These are phyloP conservation scores for Parapristionchus giblindavisi DNA, from an alignment of 2,888 invertebrate genomes.

Conservation along the genomic window DNA sequence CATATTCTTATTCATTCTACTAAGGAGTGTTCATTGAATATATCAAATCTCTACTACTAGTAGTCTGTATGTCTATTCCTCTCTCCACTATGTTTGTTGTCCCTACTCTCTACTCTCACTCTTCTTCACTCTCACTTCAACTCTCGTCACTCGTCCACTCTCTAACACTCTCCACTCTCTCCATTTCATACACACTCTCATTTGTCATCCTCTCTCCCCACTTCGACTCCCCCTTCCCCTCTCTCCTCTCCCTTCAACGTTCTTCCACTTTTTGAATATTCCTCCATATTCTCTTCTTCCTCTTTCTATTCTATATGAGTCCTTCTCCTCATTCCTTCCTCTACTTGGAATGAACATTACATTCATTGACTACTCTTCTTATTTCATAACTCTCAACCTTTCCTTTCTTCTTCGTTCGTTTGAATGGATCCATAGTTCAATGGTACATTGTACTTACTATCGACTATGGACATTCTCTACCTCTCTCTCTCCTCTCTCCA, in stretches of 20 bases:
- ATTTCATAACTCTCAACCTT: neutral
- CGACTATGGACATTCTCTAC: too few relatives aligned
- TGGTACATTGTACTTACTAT: constrained; percentile 21
- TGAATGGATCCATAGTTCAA: constrained; percentile 22
- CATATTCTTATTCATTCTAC: too few relatives aligned
- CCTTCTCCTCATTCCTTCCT: too few relatives aligned
- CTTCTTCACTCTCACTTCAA: neutral
- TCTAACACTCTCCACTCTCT: neutral
- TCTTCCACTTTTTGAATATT: neutral
- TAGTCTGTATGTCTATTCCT: too few relatives aligned
- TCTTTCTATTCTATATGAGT: too few relatives aligned
- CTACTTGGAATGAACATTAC: neutral
- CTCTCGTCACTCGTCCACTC: neutral
- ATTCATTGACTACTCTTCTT: neutral
- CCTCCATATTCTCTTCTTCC: too few relatives aligned
- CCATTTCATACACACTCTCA: neutral
- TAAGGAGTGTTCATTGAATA: too few relatives aligned
- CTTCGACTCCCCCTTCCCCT: neutral
- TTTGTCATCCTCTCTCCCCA: constrained; percentile 23
- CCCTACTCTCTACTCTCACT: neutral
- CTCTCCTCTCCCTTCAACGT: neutral
- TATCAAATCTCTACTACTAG: too few relatives aligned
- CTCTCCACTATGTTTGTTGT: too few relatives aligned
- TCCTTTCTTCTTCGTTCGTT: neutral
- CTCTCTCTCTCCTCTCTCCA: constrained; percentile 8